phyloP scores from a whole-genome alignment of 2,888 invertebrate species.

The Harpalus rubripes region DNA sequence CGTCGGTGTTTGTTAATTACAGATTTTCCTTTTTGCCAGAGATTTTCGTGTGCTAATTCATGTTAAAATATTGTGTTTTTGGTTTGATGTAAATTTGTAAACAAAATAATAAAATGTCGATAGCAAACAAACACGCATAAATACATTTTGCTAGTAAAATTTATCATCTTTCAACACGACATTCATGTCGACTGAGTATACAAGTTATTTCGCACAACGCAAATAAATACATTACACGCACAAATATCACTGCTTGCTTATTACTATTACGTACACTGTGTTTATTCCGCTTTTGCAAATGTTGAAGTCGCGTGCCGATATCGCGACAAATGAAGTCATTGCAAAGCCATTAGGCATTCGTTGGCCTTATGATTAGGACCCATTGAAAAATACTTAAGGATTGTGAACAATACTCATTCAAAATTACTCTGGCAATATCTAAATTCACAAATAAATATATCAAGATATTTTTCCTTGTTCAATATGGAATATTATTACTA shows the following conservation, averaged over 20 bases:
- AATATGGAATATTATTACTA: too few species aligned
- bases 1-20: not conserved
- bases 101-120: conserved; percentile 51
- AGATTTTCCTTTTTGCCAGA: not conserved
- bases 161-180: conserved; percentile 51
- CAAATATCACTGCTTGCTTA: conserved; percentile 23
- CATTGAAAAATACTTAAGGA: conserved; percentile 14
- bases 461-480: too few species aligned
- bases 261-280: conserved; percentile 26
- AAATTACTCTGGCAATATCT: not conserved
- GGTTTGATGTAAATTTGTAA: conserved; percentile 35
- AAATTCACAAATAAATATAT: not conserved
- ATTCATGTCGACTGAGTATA: conserved; percentile 14
- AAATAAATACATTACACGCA: conserved; percentile 44
- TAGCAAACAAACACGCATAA: conserved; percentile 31
- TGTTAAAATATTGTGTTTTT: conserved; percentile 26
- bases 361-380: conserved; percentile 12
- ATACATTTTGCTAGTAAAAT: conserved; percentile 42
- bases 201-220: conserved; percentile 29
- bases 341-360: conserved; percentile 43
- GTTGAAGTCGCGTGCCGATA: conserved; percentile 45
- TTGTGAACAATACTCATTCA: conserved; percentile 37
- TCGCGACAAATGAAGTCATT: conserved; percentile 53
- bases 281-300: conserved; percentile 43
- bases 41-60: not conserved